Percentiles rank a stretch among this genome's conserved stretches.
Evolutionary conservation across 1,140 invertebrate genomes (phyloP).

Genomic region (Bombus terrestris): DNA sequence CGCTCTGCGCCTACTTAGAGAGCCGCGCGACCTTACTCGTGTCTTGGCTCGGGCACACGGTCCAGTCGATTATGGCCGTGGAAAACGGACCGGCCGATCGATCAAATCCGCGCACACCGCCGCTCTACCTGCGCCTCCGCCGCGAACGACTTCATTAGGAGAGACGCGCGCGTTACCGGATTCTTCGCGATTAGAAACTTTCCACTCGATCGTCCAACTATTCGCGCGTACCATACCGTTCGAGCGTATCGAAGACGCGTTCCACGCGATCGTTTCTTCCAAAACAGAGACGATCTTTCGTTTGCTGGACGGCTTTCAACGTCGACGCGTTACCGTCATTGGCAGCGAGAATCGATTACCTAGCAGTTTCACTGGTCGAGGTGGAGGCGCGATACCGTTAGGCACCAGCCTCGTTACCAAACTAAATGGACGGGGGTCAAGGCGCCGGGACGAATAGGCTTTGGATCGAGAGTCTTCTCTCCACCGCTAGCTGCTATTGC

Average conservation of each 20-base stretch:
- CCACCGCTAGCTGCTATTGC: neutral
- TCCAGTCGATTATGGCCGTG: constrained; percentile 53
- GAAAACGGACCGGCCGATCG: constrained; percentile 36
- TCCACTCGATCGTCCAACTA: neutral
- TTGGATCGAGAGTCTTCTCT: neutral
- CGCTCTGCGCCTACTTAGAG: constrained; percentile 52
- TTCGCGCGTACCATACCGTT: too few relatives aligned
- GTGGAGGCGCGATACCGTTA: constrained; percentile 59
- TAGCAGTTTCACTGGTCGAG: constrained; percentile 29
- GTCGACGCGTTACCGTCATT: constrained; percentile 2
- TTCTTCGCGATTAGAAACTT: constrained; percentile 6
- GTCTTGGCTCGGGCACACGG: neutral
- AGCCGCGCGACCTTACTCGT: neutral
- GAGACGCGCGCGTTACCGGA: constrained; percentile 5
- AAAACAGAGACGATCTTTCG: neutral
- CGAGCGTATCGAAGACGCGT: too few relatives aligned
- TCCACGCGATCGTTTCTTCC: neutral
- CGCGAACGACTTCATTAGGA: constrained; percentile 46
- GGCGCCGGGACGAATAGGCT: neutral
- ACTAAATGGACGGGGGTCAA: constrained; percentile 40
- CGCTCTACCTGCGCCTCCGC: constrained; percentile 11
- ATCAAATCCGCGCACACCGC: neutral
- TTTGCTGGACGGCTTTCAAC: neutral
- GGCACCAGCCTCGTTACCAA: constrained; percentile 54
- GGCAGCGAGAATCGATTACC: neutral